Evolutionary conservation across 2,888 invertebrate species (phyloP).

Genomic region (Ethmia dodecea): DNA sequence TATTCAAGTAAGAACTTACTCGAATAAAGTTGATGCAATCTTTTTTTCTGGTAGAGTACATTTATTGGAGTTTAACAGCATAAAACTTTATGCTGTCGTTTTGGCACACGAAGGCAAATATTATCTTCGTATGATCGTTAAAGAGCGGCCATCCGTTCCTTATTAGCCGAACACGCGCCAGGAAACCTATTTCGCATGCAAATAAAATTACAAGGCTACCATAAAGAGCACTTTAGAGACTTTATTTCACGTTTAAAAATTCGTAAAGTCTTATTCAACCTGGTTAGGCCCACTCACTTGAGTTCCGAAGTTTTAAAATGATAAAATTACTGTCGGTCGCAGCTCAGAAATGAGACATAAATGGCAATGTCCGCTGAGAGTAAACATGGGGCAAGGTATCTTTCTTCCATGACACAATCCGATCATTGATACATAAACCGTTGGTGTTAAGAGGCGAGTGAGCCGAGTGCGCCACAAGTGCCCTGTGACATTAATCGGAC

Average conservation of each 20-base stretch:
- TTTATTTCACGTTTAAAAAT: slow-evolving; percentile 68
- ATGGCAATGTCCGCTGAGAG: slow-evolving; percentile 59
- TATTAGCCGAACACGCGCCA: slow-evolving; percentile 69
- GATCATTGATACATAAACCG: slow-evolving; percentile 58
- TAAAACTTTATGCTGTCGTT: slow-evolving; percentile 59
- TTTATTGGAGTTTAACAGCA: slow-evolving; percentile 35
- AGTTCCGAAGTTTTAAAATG: slow-evolving; percentile 64
- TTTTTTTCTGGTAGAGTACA: slow-evolving; percentile 43
- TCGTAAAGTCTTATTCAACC: slow-evolving; percentile 70
- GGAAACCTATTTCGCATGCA: slow-evolving; percentile 62
- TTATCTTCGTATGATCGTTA: slow-evolving; percentile 56
- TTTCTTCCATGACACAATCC: slow-evolving; percentile 54
- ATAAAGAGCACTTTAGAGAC: slow-evolving; percentile 73
- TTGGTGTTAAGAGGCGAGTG: slow-evolving; percentile 44
- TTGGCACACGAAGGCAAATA: slow-evolving; percentile 45
- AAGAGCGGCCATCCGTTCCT: slow-evolving; percentile 60
- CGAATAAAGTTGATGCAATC: slow-evolving; percentile 10
- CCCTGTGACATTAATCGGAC: not conserved
- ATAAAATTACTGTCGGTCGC: slow-evolving; percentile 56
- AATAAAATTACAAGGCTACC: slow-evolving; percentile 67
- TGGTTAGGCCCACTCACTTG: slow-evolving; percentile 44
- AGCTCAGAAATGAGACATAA: slow-evolving; percentile 61
- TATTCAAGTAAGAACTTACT: slow-evolving; percentile 8
- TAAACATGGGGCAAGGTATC: slow-evolving; percentile 49
- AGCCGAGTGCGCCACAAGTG: not conserved